A percentile compares a stretch with the other conserved stretches of the same genome.
These are phyloP conservation scores for Pseudachorutes palmiensis DNA, from an alignment of 1,140 invertebrate genomes.

Conservation along the genomic window DNA sequence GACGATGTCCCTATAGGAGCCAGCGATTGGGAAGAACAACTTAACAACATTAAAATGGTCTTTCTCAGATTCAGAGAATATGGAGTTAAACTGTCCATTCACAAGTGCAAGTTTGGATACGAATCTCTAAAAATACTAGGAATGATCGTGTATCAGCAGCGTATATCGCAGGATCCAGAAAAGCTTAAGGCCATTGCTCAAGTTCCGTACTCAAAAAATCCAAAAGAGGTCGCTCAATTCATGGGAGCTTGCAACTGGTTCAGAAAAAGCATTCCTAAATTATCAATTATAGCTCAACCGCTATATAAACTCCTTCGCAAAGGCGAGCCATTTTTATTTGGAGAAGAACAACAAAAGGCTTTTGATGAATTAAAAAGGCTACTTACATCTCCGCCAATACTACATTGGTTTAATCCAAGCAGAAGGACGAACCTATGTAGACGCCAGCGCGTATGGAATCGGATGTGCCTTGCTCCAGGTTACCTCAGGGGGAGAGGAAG, in stretches of 20 bases:
- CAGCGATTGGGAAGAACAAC: constrained; percentile 41
- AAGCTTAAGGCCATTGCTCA: not conserved
- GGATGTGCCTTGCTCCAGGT: not conserved
- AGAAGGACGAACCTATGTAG: not conserved
- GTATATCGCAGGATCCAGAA: constrained; percentile 11
- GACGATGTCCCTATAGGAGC: constrained; percentile 45
- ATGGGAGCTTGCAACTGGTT: not conserved
- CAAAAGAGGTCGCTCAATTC: not conserved
- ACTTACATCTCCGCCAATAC: not conserved
- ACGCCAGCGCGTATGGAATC: not conserved
- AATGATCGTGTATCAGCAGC: not conserved
- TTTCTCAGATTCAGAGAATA: constrained; percentile 37
- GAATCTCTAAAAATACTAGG: not conserved
- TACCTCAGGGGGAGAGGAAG: not conserved
- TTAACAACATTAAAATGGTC: constrained; percentile 39
- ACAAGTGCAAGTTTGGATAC: constrained; percentile 2
- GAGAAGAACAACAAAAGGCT: not conserved
- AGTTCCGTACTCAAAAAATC: not conserved
- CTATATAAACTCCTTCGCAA: not conserved
- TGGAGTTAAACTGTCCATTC: constrained; percentile 7
- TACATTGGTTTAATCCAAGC: not conserved
- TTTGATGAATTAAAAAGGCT: not conserved
- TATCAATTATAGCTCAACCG: not conserved
- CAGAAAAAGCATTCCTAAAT: not conserved
- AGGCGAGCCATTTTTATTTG: not conserved